phyloP scores from a whole-genome alignment of 2,888 invertebrate genomes.

The Anodontia alba region DNA sequence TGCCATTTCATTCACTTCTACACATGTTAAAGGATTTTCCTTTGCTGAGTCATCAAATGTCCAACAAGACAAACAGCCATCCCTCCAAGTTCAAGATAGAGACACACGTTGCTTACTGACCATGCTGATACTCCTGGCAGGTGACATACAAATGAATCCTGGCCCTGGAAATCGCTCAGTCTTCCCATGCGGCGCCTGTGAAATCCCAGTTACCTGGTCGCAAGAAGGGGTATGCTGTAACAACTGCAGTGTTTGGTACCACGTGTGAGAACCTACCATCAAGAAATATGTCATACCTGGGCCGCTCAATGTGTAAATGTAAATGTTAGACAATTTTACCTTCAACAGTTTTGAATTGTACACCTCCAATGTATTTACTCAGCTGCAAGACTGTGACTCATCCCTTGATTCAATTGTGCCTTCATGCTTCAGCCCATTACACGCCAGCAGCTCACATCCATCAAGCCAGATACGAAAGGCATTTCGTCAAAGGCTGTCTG shows the following conservation, averaged over 20 bases:
- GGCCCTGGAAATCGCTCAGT: constrained; percentile 27
- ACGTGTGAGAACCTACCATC: constrained; percentile 19
- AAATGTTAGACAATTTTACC: constrained; percentile 28
- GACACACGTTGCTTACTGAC: too few species aligned
- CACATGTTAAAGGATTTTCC: background rate
- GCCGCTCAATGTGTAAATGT: constrained; percentile 12
- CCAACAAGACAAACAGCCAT: background rate
- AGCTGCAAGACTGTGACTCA: background rate
- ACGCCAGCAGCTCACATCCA: constrained; percentile 7
- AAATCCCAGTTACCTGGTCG: constrained; percentile 35
- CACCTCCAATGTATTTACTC: constrained; percentile 24
- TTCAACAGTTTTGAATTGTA: constrained; percentile 18
- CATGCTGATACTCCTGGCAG: background rate
- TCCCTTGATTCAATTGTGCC: constrained; percentile 8
- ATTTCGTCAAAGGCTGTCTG: background rate
- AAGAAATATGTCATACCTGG: constrained; percentile 29
- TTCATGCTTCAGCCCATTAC: background rate
- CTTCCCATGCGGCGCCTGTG: constrained; percentile 38
- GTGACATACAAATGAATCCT: constrained; percentile 19
- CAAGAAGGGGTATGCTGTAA: constrained; percentile 34
- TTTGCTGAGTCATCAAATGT: background rate
- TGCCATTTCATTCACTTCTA: background rate
- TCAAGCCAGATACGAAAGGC: background rate
- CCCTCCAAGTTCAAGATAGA: background rate
- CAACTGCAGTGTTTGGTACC: constrained; percentile 34